Base-by-base conservation (phyloP, 2,888 invertebrate genomes). In the Lasioglossum zephyrum region DNA sequence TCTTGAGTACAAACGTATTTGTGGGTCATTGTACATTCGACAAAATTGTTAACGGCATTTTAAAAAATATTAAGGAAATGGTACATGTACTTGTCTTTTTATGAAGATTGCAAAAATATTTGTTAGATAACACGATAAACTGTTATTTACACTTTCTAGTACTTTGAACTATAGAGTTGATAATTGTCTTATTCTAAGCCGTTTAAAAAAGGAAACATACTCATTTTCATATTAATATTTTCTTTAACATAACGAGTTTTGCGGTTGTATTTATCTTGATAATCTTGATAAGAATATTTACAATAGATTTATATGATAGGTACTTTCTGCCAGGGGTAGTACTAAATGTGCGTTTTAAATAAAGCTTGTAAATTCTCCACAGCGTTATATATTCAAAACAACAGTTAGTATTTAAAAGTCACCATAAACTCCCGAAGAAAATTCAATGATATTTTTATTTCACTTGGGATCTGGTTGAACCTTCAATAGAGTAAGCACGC, bases 41-140 rank as follows among this genome's bases (percentile, higher is more conserved):
- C n/a, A 57, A 57, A n/a, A n/a, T 57, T 57, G 57, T n/a, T n/a
- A 57, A 57, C n/a, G 57, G n/a, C 18, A 57, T 57, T 57, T 57
- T n/a, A 57, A n/a, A 57, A n/a, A n/a, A 57, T 57, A n/a, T 57
- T 57, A 57, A n/a, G n/a, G n/a, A n/a, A 57, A 57, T 0, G 11
- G 22, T 8, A 22, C 8, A 22, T 18, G 22, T 8, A 22, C 18
- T 53, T 22, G 53, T 22, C 6, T 53, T 22, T 22, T 53, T 53
- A 53, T 8, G 22, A 22, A 53, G 5, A 8, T 22, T 53, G 9
- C 53, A 9, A 11, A 57, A 57, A n/a, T 57, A 57, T 11, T 57
- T 57, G 4, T n/a, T 53, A 53, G 18, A n/a, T n/a, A n/a, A n/a
- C n/a, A 22, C n/a, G 53, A n/a, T n/a, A 4, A 53, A 53, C n/a